phyloP scores from a whole-genome alignment of 2,888 invertebrate species.

The Furcula furcula region DNA sequence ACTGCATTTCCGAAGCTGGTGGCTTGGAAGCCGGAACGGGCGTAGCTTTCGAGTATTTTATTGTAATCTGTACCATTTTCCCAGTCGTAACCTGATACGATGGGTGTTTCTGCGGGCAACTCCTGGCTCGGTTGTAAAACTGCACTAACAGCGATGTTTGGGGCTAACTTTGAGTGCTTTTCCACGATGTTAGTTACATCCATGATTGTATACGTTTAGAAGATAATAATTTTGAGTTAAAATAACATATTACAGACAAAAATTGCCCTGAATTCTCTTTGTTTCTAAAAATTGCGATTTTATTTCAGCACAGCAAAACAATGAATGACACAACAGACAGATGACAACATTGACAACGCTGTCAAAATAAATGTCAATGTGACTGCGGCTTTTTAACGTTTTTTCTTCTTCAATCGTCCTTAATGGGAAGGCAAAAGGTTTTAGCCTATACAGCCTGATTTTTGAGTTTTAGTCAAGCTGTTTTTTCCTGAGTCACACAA shows the following conservation, averaged over 20 bases:
- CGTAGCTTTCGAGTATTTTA: constrained; percentile 89
- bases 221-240: neutral
- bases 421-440: no score
- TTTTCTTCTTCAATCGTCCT: no score
- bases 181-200: constrained; percentile 43
- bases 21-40: constrained; percentile 97
- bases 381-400: no score
- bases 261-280: no score
- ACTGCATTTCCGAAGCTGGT: constrained; percentile 96
- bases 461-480: no score
- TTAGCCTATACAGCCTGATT: no score
- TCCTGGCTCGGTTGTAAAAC: constrained; percentile 87
- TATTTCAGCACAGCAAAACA: no score
- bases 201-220: constrained; percentile 34
- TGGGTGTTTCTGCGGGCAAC: constrained; percentile 84
- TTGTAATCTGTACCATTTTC: constrained; percentile 94
- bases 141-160: constrained; percentile 84
- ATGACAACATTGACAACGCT: no score
- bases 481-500: no score
- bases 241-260: neutral
- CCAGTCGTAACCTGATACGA: constrained; percentile 95
- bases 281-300: no score
- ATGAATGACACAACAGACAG: no score
- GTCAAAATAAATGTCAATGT: no score
- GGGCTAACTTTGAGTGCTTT: constrained; percentile 51